Conservation (phyloP, 2,797 vertebrate species). For the Fistularia tabacaria region DNA sequence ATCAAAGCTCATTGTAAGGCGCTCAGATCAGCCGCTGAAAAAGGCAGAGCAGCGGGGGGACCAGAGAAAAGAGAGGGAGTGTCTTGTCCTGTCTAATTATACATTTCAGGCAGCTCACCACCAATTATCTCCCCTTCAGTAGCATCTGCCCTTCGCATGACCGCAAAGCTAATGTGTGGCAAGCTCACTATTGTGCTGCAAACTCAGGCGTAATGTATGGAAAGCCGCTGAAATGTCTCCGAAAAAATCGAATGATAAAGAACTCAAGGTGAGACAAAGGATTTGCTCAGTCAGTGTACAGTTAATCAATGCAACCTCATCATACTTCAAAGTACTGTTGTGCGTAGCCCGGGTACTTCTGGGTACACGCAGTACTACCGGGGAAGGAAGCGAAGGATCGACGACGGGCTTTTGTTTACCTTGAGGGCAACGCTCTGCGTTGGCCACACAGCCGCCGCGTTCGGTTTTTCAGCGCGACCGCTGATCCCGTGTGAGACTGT, state of each 20-base stretch:
- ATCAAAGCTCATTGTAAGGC: constrained; percentile 74
- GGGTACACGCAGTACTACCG: neutral
- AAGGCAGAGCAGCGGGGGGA: constrained; percentile 41
- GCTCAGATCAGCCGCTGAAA: constrained; percentile 70
- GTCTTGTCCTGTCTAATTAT: constrained; percentile 79
- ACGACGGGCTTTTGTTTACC: no score
- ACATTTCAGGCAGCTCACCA: constrained; percentile 79
- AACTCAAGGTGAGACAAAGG: constrained; percentile 58
- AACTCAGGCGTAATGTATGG: constrained; percentile 58
- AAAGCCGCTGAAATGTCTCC: constrained; percentile 43
- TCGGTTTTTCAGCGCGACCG: no score
- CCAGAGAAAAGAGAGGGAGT: constrained; percentile 63
- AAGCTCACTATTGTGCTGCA: constrained; percentile 56
- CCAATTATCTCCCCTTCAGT: constrained; percentile 79
- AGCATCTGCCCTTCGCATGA: constrained; percentile 78
- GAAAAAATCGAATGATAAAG: constrained; percentile 46
- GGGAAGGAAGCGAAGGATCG: no score
- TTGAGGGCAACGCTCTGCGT: no score
- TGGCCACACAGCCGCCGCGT: no score
- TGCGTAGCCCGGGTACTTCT: constrained; percentile 25
- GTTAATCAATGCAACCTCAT: constrained; percentile 33
- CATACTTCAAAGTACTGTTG: constrained; percentile 38
- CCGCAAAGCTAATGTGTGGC: constrained; percentile 69
- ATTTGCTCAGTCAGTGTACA: constrained; percentile 21
- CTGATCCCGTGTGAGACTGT: no score